Percentiles rank a stretch among this genome's conserved stretches.
phyloP scores from a whole-genome alignment of 2,888 invertebrate genomes.

The Sturmia bella region DNA sequence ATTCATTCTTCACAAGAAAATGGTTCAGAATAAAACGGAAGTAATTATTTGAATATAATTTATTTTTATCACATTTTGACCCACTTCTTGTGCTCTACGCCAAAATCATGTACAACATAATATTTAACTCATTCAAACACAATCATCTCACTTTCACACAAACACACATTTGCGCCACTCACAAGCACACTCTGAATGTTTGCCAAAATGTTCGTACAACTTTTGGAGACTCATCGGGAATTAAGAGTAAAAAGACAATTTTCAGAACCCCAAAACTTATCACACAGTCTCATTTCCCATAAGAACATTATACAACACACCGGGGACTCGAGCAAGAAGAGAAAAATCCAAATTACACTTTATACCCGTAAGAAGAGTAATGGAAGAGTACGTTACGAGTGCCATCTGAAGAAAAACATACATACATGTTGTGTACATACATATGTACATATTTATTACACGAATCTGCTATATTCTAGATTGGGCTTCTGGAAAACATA shows the following conservation, averaged over 20 bases:
- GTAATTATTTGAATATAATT: not conserved
- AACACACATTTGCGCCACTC: constrained; percentile 14
- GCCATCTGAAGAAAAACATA: constrained; percentile 43
- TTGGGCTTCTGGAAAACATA: constrained; percentile 8
- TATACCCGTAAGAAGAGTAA: constrained; percentile 49
- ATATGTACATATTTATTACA: constrained; percentile 26
- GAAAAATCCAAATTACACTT: constrained; percentile 60
- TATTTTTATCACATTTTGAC: constrained; percentile 37
- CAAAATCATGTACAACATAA: constrained; percentile 59
- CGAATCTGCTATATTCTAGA: constrained; percentile 3
- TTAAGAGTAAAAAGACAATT: constrained; percentile 80
- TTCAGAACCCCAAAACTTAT: constrained; percentile 82
- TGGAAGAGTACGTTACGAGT: constrained; percentile 58
- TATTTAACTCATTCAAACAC: constrained; percentile 59
- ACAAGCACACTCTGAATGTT: constrained; percentile 9
- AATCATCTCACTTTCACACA: constrained; percentile 38
- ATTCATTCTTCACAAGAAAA: too few relatives aligned
- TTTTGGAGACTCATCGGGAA: constrained; percentile 75
- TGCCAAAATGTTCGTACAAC: constrained; percentile 75
- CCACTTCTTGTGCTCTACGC: constrained; percentile 53
- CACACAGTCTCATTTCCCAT: constrained; percentile 82
- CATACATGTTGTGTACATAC: too few relatives aligned
- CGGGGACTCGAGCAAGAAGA: constrained; percentile 73
- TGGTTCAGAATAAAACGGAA: too few relatives aligned
- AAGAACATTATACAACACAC: constrained; percentile 82